Percentiles rank a stretch among this genome's conserved stretches.
Conservation (phyloP, 2,797 vertebrate species). For the Ammospiza maritima region DNA sequence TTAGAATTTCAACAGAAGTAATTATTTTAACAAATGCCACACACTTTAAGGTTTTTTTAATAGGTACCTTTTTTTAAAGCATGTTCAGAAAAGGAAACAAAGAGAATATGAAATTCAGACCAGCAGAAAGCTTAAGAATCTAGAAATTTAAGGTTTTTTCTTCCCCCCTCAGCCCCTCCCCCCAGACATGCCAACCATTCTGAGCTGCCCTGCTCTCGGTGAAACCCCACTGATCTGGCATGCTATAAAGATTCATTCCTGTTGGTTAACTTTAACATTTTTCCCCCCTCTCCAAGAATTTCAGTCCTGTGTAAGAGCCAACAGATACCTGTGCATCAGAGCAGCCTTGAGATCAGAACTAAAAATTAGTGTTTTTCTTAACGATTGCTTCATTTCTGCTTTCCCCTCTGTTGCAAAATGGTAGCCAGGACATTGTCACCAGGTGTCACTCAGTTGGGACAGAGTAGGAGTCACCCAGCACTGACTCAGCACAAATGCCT, state of each 20-base stretch:
- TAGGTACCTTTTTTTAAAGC: background rate
- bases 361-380: slow-evolving; percentile 9
- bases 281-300: background rate
- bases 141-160: background rate
- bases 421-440: background rate
- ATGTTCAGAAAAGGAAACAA: background rate
- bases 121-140: background rate
- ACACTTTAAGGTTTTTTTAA: background rate
- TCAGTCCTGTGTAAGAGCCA: background rate
- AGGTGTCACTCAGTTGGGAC: rapidly evolving
- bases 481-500: background rate
- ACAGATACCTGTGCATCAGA: background rate
- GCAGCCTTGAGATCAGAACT: background rate
- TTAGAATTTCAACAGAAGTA: background rate
- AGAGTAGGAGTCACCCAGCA: background rate
- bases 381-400: background rate
- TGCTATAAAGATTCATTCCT: background rate
- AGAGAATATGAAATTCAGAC: background rate
- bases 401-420: background rate
- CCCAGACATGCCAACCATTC: background rate
- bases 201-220: background rate
- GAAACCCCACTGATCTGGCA: background rate
- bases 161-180: too few relatives aligned
- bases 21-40: background rate
- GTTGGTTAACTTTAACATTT: background rate